Base-by-base conservation (phyloP, 2,888 invertebrate species). In the Tiliacea aurago region DNA sequence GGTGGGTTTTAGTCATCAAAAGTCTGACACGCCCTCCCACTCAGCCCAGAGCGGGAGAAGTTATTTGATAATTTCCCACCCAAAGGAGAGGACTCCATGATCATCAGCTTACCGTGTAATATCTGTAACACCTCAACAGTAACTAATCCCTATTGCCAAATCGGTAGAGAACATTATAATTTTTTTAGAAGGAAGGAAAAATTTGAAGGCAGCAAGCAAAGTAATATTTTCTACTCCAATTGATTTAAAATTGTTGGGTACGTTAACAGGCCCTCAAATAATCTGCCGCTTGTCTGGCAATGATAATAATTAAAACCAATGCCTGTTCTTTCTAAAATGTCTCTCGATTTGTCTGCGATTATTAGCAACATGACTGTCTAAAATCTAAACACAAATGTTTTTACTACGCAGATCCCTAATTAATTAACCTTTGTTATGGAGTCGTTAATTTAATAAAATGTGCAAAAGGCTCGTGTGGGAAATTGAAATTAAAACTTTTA, bases 401-500 rank as follows among this genome's bases (percentile, higher is more conserved):
- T 47, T 11, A 59, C 20, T 23, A 66, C 53, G 20, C 43, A 23
- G 15, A 55, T 23, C 28, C 37, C 55, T 51, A 45, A 55, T 51
- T 77, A 69, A 69, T 64, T 61, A 68, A 65, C 69, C 49, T 76
- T 65, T 76, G 55, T 56, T 53, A 33, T 53, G 18, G 49, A 81
- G 62, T 58, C 47, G n/a, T 53, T 62, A 62, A 81, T 69, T 64
- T 58, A 65, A 77, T 63, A 65, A 62, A 28, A 78, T 62, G 33
- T 62, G 45, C 51, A 41, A 56, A 80, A 49, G n/a, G n/a, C 37
- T 55, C 51, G 13, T 18, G 51, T 65, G 45, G 64, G 65, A 78
- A 62, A 67, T 81, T 78, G 0, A 56, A 62, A 66, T 65, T 41
- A 9, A 51, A 80, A 58, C 80, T 76, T 81, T 49, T 37, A 51